Base-by-base conservation (phyloP, 2,888 invertebrate species). In the Aproaerema taeniolella region DNA sequence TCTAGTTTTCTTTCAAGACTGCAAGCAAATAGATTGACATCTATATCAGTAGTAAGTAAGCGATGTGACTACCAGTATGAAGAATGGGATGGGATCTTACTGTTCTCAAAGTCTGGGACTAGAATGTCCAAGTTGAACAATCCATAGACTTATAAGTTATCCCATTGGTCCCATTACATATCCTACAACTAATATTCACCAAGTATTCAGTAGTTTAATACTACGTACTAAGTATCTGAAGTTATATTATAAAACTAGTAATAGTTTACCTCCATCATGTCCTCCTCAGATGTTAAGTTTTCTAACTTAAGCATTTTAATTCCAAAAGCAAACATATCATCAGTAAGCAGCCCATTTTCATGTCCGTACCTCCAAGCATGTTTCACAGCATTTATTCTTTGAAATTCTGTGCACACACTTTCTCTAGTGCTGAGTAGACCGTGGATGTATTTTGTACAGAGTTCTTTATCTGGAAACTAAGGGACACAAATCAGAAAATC, bases 321-420 rank as follows among this genome's bases (percentile, higher is more conserved):
- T 1, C 86, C 86, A 64, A 86, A 85, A 5, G 58, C 55, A 48
- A 80, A 85, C 79, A 83, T 79, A 2, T 82, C 73, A 55, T 73
- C 69, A 2, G 65, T 59, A 1, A 86, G 63, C 6, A 83, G 41
- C 6, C 70, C 75, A 56, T 68, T 70, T 26, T 76, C 72, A 45
- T 78, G 74, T 0, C 81, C 80, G 46, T 64, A 74, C 49, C 59
- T 58, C 85, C 85, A 86, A 2, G 80, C 82, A 13, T 68, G 67
- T 56, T 80, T 81, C 2, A 86, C 77, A 1, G 69, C 71, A 30
- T 47, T 50, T 31, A 85, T 67, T 49, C 71, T 83, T 39, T 78
- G 71, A 16, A 49, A 34, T 10, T 75, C 74, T 12, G 58, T 61
- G 40, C 78, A 80, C 2, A 72, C 37, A 42, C 41, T 57, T 0